Percentiles rank a stretch among this genome's conserved stretches.
Conservation (phyloP, 2,113 vertebrate genomes). For the Xenopus tropicalis region UCB_Xtro_10.0 CM004444.2:1662501-1663000, state of each 20-base stretch:
- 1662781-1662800: no score
- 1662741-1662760: no score
- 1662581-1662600: constrained; percentile 94
- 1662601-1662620: constrained; percentile 96
- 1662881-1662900: constrained; percentile 74
- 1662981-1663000: constrained; percentile 88
- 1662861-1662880: no score
- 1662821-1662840: no score
- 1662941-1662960: constrained; percentile 93
- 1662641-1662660: background rate
- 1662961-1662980: constrained; percentile 88
- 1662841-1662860: no score
- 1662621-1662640: constrained; percentile 38
- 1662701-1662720: no score
- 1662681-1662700: no score
- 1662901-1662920: constrained; percentile 92
- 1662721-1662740: no score
- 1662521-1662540: constrained; percentile 84
- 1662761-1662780: no score
- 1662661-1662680: no score
- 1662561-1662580: constrained; percentile 90
- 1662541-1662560: constrained; percentile 94
- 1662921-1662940: constrained; percentile 95
- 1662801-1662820: no score
- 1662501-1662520: constrained; percentile 89